phyloP scores from a whole-genome alignment of 1,140 invertebrate genomes.

The Drosophila lacteicornis region DNA sequence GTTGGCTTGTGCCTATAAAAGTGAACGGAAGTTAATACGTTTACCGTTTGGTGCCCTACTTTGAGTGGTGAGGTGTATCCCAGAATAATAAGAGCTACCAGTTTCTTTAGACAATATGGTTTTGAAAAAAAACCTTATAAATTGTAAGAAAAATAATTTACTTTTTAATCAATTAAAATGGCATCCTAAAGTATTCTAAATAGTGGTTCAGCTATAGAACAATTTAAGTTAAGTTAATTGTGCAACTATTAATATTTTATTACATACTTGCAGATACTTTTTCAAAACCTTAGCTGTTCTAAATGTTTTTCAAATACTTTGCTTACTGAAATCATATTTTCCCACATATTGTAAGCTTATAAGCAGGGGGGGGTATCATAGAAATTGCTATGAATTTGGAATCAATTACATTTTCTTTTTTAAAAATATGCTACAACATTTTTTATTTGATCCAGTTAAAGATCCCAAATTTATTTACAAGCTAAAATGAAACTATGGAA shows the following conservation, averaged over 20 bases:
- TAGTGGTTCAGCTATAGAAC: background rate
- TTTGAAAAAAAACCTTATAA: background rate
- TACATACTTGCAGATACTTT: background rate
- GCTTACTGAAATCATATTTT: background rate
- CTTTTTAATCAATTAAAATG: no score
- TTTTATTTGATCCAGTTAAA: no score
- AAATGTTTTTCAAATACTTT: background rate
- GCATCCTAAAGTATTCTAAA: no score
- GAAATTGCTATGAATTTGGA: background rate
- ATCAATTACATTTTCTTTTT: background rate
- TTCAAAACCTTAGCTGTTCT: background rate
- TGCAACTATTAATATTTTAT: background rate
- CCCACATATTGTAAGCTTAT: no score
- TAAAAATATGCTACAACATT: no score
- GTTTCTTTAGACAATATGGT: background rate
- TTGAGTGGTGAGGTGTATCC: background rate
- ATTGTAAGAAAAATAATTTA: background rate
- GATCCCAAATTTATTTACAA: no score
- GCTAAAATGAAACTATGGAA: no score
- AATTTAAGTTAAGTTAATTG: no score
- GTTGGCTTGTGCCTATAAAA: constrained; percentile 69
- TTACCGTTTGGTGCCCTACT: constrained; percentile 58
- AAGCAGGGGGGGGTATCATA: background rate
- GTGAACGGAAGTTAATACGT: constrained; percentile 82
- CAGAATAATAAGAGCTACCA: background rate